Conservation (phyloP, 2,888 invertebrate genomes). For the Girardia tigrina region DNA sequence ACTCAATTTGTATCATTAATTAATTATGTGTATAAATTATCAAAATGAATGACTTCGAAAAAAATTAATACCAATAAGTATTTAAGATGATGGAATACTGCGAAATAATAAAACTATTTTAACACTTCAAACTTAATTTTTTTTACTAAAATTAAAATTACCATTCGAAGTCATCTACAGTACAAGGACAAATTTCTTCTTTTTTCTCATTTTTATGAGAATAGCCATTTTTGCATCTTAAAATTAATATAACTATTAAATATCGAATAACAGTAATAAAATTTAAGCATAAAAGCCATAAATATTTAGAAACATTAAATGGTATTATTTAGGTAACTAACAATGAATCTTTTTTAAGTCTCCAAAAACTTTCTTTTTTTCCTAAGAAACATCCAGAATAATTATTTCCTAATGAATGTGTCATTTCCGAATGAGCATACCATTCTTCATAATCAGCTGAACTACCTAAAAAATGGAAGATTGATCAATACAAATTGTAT, state of each 20-base stretch:
- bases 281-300: not conserved
- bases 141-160: conserved; percentile 39
- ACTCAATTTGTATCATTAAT: too few relatives aligned
- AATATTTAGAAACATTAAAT: not conserved
- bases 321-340: conserved; percentile 38
- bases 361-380: conserved; percentile 41
- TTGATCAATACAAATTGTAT: too few relatives aligned
- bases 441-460: conserved; percentile 43
- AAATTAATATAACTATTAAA: conserved; percentile 35
- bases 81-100: too few relatives aligned
- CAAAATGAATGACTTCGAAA: too few relatives aligned
- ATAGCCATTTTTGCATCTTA: conserved; percentile 46
- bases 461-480: too few relatives aligned
- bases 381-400: conserved; percentile 45
- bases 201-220: conserved; percentile 38
- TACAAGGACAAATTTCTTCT: conserved; percentile 42
- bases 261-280: conserved; percentile 18
- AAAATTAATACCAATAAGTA: too few relatives aligned
- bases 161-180: conserved; percentile 48
- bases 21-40: too few relatives aligned
- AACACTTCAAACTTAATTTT: too few relatives aligned
- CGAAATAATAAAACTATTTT: too few relatives aligned
- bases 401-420: conserved; percentile 38
- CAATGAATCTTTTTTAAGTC: conserved; percentile 45
- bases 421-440: conserved; percentile 41